Evolutionary conservation across 2,113 vertebrate species (phyloP), one percentile per base, ranked within the genome.

Genomic region (Tetraodon nigroviridis): DNA sequence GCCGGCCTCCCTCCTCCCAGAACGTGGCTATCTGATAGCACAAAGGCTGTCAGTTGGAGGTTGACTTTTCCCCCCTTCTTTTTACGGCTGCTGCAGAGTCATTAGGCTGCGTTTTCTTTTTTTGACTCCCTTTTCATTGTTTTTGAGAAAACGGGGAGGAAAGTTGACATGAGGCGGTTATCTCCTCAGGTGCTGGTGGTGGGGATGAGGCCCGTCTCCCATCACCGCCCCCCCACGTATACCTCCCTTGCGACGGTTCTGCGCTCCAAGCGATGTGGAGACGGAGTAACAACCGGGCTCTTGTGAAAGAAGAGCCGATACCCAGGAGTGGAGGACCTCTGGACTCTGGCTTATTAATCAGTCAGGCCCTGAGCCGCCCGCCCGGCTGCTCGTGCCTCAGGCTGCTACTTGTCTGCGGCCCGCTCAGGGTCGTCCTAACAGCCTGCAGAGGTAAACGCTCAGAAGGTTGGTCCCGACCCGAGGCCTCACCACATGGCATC

Each of bases 11-110:
- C 89, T 90, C 91, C 84, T 85, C 86, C 71, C 85, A 86, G 83
- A 90, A 88, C 79, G 69, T 75, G 79, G 87, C 87, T 88, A 90
- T 89, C 86, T 89, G 88, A 90, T 89, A 75, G 90, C 89, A 94
- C 92, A 92, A 94, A 94, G 90, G 84, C 90, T 89, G 84, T 85
- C 79, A 81, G 80, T 81, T 68, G 67, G 77, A 83, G 85, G 81
- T 85, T 89, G 85, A 90, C 89, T 90, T 88, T 72, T 80, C 59
- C 84, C 65, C 59, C 68, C 55, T 77, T 82, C 84, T 85, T 88
- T 89, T 88, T 76, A 87, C 7, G 54, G 86, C 89, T 83, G 84
- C 91, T 91, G 90, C 91, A 75, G 83, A 84, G 79, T 90, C 90
- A 91, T 91, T 92, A 93, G 90, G 64, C 52, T 12, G 61, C 68